Evolutionary conservation across 2,888 invertebrate genomes (phyloP).

Genomic region (Coelopa pilipes): DNA sequence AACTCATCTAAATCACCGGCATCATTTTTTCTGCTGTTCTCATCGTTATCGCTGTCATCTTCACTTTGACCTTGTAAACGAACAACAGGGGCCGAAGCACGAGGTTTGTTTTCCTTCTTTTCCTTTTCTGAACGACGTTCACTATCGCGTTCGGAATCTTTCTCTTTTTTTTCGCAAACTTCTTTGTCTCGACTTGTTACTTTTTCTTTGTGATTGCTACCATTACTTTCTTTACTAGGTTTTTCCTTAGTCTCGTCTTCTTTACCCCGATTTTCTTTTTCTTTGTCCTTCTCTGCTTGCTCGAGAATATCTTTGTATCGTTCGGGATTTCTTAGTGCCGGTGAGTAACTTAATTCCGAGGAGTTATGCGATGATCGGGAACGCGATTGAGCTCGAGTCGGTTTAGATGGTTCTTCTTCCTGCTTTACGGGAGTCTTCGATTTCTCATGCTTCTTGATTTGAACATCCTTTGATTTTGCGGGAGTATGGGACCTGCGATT

Average conservation of each 20-base stretch:
- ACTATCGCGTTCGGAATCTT: constrained; percentile 36
- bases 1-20: constrained; percentile 56
- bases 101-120: constrained; percentile 18
- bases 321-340: constrained; percentile 76
- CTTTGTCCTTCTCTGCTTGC: constrained; percentile 68
- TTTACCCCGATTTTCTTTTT: neutral
- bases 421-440: neutral
- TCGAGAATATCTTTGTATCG: constrained; percentile 75
- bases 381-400: constrained; percentile 27
- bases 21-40: constrained; percentile 60
- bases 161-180: constrained; percentile 25
- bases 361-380: constrained; percentile 62
- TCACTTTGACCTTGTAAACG: constrained; percentile 73
- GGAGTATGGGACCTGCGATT: constrained; percentile 18
- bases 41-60: constrained; percentile 72
- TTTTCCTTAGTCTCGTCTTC: constrained; percentile 10
- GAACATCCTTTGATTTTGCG: neutral
- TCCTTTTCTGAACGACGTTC: constrained; percentile 32
- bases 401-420: neutral
- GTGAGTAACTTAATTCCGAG: constrained; percentile 75
- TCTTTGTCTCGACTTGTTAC: neutral
- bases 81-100: constrained; percentile 67
- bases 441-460: no score
- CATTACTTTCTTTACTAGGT: constrained; percentile 17
- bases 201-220: neutral